Conservation (phyloP, 2,888 invertebrate genomes). For the Brachyopa scutellaris region DNA sequence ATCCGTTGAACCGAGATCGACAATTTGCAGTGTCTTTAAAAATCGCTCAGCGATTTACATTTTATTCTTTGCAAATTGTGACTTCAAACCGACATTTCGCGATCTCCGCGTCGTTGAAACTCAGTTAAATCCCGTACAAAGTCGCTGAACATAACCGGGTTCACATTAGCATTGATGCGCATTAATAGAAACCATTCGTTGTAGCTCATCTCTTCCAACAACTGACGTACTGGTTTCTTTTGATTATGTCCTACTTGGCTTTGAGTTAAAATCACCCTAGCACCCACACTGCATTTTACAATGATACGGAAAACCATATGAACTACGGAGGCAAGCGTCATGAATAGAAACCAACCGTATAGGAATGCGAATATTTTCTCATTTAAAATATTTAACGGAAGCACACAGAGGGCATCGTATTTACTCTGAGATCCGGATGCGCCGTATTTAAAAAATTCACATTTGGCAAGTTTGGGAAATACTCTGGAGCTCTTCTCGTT, state of each 20-base stretch:
- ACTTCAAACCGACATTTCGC: constrained; percentile 48
- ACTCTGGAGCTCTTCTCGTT: constrained; percentile 78
- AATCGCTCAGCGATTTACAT: neutral
- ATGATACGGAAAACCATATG: constrained; percentile 86
- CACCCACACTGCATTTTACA: constrained; percentile 82
- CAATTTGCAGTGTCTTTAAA: no score
- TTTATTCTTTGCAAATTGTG: no score
- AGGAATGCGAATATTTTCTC: constrained; percentile 90
- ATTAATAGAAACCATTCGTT: constrained; percentile 91
- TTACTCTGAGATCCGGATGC: constrained; percentile 90
- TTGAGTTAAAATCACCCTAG: constrained; percentile 77
- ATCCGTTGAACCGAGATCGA: neutral
- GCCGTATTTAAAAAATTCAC: constrained; percentile 93
- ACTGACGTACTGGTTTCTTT: constrained; percentile 72
- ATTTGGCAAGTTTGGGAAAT: constrained; percentile 90
- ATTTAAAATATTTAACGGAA: constrained; percentile 90
- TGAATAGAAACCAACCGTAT: constrained; percentile 88
- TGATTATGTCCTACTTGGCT: constrained; percentile 76
- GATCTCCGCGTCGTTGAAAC: constrained; percentile 36
- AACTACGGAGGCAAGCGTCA: constrained; percentile 85
- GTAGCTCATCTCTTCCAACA: constrained; percentile 81
- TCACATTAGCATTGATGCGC: constrained; percentile 89
- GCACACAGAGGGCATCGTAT: constrained; percentile 89
- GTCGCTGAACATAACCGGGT: constrained; percentile 86
- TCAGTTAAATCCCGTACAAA: constrained; percentile 83